Base-by-base conservation (phyloP, 2,888 invertebrate species). In the Parnassius apollo region DNA sequence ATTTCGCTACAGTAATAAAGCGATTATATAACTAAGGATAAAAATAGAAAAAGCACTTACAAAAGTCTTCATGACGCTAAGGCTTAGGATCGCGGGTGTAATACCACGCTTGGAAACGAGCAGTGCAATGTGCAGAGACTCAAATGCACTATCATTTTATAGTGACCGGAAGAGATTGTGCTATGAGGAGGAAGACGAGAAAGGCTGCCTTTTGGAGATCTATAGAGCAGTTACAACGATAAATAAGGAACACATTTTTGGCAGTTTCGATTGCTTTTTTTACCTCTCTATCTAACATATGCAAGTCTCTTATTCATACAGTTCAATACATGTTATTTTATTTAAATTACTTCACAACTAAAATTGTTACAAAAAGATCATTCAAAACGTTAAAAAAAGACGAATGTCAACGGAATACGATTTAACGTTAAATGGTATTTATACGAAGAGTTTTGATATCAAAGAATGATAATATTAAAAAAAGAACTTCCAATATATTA, bases 151-250 rank as follows among this genome's bases (percentile, higher is more conserved):
- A 82, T 83, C 81, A 82, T 87, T 91, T 88, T 91, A 91, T 91
- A 91, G 79, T 69, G 63, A 66, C 69, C 85, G 90, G 91, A 91
- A 91, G 91, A 86, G 91, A 91, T 73, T 79, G 90, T 83, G 71
- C 61, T 64, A 61, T 56, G 56, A 65, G 64, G 68, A 74, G 75
- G 75, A 77, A 75, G 70, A 71, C 74, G 79, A 83, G 90, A 90
- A 91, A 90, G 90, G 89, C 68, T 59, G n/a, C 54, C 73, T 71
- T 70, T 63, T 62, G 75, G 71, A 82, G 71, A 57, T 69, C 57
- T 73, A 75, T 63, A 73, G 82, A 82, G 85, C 65, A 73, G 85
- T 67, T 76, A 74, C 67, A 65, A 75, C 56, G 44, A 57, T 64
- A 64, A 53, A 57, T 45, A 57, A 61, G 51, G 46, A 46, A 25